phyloP scores from a whole-genome alignment of 2,797 vertebrate species.

The Octomys mimax region DNA sequence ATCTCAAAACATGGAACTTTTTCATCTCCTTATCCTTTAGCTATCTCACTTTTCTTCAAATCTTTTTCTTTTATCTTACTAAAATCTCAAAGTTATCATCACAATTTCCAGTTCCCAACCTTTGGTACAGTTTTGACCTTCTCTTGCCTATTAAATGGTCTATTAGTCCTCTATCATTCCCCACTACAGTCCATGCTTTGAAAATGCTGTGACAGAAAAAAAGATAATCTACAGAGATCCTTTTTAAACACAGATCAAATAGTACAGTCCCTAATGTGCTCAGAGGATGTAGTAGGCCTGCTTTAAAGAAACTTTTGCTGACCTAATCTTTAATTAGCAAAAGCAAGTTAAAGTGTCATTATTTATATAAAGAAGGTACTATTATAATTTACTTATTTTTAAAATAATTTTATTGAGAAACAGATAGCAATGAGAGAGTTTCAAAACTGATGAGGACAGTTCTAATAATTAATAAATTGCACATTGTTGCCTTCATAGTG shows the following conservation, averaged over 20 bases:
- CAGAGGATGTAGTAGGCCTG: background rate
- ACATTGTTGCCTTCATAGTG: too few relatives aligned
- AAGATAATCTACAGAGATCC: background rate
- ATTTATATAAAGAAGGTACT: constrained; percentile 50
- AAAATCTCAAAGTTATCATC: constrained; percentile 16
- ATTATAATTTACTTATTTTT: background rate
- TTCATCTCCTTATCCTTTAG: background rate
- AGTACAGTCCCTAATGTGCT: background rate
- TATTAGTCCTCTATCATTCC: background rate
- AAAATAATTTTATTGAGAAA: too few relatives aligned
- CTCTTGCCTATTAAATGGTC: background rate
- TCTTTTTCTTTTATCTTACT: constrained; percentile 21
- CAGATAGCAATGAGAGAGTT: too few relatives aligned
- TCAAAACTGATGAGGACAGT: too few relatives aligned
- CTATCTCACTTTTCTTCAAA: constrained; percentile 31
- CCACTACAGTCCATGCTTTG: background rate
- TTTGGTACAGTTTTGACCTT: background rate
- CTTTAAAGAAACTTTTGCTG: constrained; percentile 50
- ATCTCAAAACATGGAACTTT: background rate
- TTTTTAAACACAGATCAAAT: constrained; percentile 20
- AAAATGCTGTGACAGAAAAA: constrained; percentile 11
- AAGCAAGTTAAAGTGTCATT: constrained; percentile 14
- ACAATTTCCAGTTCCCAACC: background rate
- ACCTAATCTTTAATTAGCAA: constrained; percentile 50
- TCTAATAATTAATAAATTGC: too few relatives aligned